A percentile compares a stretch with the other conserved stretches of the same genome.
phyloP scores from a whole-genome alignment of 2,113 vertebrate genomes.

The Tupaia tana region DNA sequence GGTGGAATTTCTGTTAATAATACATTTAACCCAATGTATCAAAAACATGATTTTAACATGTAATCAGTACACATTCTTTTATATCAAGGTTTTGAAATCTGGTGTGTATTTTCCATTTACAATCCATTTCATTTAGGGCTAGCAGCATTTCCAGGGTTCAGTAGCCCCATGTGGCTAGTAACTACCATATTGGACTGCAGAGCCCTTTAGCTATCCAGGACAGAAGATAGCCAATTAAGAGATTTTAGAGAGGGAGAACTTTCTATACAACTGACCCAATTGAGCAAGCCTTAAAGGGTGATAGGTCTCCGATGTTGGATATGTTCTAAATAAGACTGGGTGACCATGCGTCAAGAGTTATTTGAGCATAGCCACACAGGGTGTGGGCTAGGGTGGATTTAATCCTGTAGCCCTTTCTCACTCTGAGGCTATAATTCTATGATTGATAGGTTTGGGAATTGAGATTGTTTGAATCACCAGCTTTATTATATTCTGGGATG shows the following conservation, averaged over 20 bases:
- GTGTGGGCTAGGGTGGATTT: not conserved
- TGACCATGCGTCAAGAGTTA: not conserved
- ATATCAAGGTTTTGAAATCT: constrained; percentile 8
- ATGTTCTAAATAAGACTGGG: not conserved
- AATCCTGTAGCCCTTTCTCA: not conserved
- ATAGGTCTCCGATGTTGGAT: not conserved
- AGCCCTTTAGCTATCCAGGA: not conserved
- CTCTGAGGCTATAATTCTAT: not conserved
- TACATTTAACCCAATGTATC: not conserved
- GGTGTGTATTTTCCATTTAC: not conserved
- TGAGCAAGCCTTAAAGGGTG: not conserved
- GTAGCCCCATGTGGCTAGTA: not conserved
- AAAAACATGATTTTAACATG: not conserved
- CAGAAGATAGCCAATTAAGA: not conserved
- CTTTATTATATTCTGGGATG: not conserved
- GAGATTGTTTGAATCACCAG: not conserved
- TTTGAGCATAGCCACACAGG: not conserved
- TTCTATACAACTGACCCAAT: not conserved
- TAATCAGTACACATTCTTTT: not conserved
- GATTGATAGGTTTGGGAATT: not conserved
- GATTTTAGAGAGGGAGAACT: not conserved
- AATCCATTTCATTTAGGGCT: not conserved
- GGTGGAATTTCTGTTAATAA: constrained; percentile 31
- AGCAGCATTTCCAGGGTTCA: not conserved
- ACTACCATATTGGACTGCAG: not conserved